phyloP scores from a whole-genome alignment of 2,113 vertebrate genomes.

The Oryzias javanicus region DNA sequence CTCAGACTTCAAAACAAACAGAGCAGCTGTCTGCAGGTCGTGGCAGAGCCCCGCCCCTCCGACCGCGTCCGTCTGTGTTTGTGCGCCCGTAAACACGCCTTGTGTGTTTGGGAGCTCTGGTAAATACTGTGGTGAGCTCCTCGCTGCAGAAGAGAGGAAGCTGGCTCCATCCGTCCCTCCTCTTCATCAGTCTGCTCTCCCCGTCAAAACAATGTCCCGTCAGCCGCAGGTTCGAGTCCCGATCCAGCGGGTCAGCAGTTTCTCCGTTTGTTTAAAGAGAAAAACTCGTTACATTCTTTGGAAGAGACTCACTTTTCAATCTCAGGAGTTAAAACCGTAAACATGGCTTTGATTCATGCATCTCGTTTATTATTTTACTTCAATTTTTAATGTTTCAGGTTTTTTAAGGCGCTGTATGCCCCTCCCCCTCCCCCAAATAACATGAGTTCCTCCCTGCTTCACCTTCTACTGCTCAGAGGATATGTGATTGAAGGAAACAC shows the following conservation, averaged over 20 bases:
- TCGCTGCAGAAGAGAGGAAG: constrained; percentile 28
- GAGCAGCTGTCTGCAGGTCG: not conserved
- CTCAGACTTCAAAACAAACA: no score
- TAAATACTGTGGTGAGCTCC: constrained; percentile 53
- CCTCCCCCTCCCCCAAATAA: no score
- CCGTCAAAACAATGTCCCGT: constrained; percentile 19
- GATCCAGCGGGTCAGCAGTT: not conserved
- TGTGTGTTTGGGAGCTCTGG: constrained; percentile 48
- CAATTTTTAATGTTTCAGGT: no score
- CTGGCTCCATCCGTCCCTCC: constrained; percentile 39
- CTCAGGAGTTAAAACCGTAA: no score
- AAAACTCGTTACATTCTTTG: not conserved
- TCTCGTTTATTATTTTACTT: no score
- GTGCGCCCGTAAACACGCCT: constrained; percentile 52
- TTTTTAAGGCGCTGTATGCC: no score
- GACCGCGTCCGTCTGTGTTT: constrained; percentile 61
- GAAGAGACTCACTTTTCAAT: not conserved
- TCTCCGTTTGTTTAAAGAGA: no score
- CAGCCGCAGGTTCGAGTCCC: not conserved
- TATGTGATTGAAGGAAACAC: no score
- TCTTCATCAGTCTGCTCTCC: constrained; percentile 24
- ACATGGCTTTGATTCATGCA: no score
- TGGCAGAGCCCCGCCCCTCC: constrained; percentile 13
- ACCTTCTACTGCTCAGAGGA: no score
- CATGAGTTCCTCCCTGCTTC: no score